These are phyloP conservation scores for Agrilus mali DNA, from an alignment of 2,888 invertebrate genomes.

Conservation along the genomic window DNA sequence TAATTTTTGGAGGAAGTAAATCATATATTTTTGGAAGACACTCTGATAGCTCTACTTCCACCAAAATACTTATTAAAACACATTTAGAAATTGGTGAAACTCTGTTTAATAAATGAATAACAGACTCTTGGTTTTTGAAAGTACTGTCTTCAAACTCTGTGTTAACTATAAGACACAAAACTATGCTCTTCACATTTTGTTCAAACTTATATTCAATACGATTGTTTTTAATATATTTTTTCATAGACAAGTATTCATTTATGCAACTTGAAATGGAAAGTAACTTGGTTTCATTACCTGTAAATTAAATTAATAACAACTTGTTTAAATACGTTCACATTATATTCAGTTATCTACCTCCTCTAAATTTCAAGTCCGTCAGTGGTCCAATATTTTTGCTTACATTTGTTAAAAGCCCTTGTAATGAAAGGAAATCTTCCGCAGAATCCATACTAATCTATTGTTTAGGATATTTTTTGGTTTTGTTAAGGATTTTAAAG, in stretches of 20 bases:
- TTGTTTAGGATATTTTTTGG: no score
- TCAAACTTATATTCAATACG: conserved; percentile 1
- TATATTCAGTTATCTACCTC: conserved; percentile 18
- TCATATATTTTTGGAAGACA: conserved; percentile 8
- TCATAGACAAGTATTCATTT: conserved; percentile 1
- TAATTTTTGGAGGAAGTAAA: conserved; percentile 8
- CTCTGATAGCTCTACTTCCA: conserved; percentile 10
- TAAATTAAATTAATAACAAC: background rate
- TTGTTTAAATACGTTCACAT: background rate
- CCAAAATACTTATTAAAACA: conserved; percentile 17
- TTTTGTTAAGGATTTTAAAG: no score
- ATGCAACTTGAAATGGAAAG: conserved; percentile 9
- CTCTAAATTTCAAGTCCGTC: conserved; percentile 23
- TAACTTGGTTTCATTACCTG: conserved; percentile 25
- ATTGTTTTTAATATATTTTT: background rate
- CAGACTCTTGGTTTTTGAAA: conserved; percentile 18
- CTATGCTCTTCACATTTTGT: conserved; percentile 12
- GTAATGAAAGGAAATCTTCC: conserved; percentile 22
- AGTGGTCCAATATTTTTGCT: conserved; percentile 21
- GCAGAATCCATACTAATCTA: conserved; percentile 22
- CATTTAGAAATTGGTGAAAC: conserved; percentile 26
- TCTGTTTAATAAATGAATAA: conserved; percentile 23
- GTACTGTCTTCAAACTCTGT: conserved; percentile 19
- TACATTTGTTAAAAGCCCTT: conserved; percentile 21
- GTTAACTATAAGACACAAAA: conserved; percentile 25